Evolutionary conservation across 2,113 vertebrate genomes (phyloP), one percentile per base, ranked within the genome.

Genomic region (Ia io): DNA sequence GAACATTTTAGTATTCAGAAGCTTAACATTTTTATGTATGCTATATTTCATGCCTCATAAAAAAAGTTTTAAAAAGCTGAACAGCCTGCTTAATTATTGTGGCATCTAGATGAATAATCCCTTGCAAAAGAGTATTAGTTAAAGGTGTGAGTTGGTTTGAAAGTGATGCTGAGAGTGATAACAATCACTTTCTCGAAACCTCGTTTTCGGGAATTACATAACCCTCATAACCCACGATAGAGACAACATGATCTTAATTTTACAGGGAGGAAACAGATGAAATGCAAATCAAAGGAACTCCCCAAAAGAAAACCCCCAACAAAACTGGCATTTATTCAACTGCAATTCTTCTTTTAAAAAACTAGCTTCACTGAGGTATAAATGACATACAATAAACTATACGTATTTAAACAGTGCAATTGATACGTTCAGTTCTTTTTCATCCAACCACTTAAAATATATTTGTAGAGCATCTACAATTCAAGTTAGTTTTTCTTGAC

Each of bases 331-430:
- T 30, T 61, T 65, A n/a, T 23, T 70, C 35, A 71, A 53, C 51
- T n/a, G 30, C 42, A 82, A 71, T 78, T 94, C 12, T 53, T 69
- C 65, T 70, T 90, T 91, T 32, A 16, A 23, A 86, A 96, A 86
- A 23, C 5, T 5, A 95, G 32, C 40, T 93, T 90, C 23, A 74
- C 0, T 84, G 79, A 96, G 13, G 35, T 73, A 79, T 42, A 90
- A 80, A 13, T 63, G 32, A 86, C 17, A 74, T n/a, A 82, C 9
- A 90, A 80, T 53, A 71, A 80, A 67, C 25, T 61, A 14, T 6
- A 82, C 5, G 16, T 63, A 76, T 65, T 87, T 65, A 76, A 74
- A 86, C 44, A 87, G 32, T 30, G 87, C 6, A 79, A 53, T 63
- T 63, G 35, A 6, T 78, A 70, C 44, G 30, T 49, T 23, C 71